Percentiles rank a stretch among this genome's conserved stretches.
These are phyloP conservation scores for Eilema depressum DNA, from an alignment of 2,888 invertebrate species.

Conservation along the genomic window DNA sequence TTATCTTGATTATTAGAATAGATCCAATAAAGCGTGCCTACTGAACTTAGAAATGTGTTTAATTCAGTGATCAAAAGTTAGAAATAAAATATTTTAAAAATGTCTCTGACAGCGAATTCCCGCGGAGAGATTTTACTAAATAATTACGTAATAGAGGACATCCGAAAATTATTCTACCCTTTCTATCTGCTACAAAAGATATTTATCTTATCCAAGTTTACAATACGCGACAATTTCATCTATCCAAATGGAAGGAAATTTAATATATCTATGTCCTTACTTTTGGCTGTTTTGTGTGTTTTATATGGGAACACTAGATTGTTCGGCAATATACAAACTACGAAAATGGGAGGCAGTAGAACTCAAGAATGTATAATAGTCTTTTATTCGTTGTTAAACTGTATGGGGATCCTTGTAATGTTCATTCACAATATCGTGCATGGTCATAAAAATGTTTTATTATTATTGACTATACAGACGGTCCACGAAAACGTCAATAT, in stretches of 20 bases:
- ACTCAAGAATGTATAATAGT: background rate
- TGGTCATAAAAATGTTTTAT: constrained; percentile 3
- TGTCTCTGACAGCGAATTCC: background rate
- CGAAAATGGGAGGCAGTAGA: background rate
- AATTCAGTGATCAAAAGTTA: background rate
- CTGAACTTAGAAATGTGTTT: background rate
- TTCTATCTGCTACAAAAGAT: constrained; percentile 17
- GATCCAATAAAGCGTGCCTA: background rate
- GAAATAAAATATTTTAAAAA: background rate
- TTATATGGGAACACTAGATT: background rate
- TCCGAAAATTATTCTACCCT: constrained; percentile 8
- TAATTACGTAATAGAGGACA: constrained; percentile 6
- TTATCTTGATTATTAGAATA: background rate
- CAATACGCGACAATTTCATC: constrained; percentile 27
- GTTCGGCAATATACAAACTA: background rate
- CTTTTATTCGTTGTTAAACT: background rate
- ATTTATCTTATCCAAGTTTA: constrained; percentile 30
- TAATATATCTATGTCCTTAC: background rate
- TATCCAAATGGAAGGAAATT: constrained; percentile 17
- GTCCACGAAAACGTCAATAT: constrained; percentile 2
- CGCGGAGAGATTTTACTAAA: constrained; percentile 3
- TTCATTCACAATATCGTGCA: background rate
- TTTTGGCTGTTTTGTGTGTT: background rate
- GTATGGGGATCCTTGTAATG: background rate
- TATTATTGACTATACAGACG: background rate